Evolutionary conservation across 2,888 invertebrate species (phyloP), one percentile per base, ranked within the genome.

Genomic region (Thymelicus sylvestris): DNA sequence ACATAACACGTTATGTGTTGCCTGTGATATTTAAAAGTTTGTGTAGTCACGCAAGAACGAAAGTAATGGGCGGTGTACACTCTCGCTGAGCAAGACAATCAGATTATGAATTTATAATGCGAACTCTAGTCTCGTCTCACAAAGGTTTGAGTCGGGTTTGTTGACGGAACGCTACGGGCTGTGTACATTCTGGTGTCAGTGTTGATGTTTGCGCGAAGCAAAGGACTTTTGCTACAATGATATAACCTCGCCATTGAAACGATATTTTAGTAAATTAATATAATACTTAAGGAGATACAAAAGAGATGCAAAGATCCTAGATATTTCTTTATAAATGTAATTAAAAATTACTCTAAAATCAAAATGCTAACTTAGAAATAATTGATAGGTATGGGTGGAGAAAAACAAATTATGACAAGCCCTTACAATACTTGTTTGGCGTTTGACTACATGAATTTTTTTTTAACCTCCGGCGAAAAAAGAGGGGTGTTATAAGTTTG

Each of bases 111-210:
- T 67, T 48, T 67, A 62, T 67, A 61, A 70, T 70, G 52, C 60
- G 64, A 60, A 60, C 70, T 60, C 65, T 52, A 70, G 59, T 65
- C 50, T 65, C 57, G 65, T 44, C 65, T 65, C 65, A 52, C 65
- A 65, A 70, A 65, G 70, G 70, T 65, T 63, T 65, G 60, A 65
- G 70, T 60, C 65, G 70, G 70, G 70, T 70, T 65, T 66, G 65
- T 70, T 70, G 65, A 70, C 70, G 65, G 13, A 50, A 15, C 60
- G 70, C 65, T 70, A 13, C 70, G 60, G 70, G 70, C 65, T 65
- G 70, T 70, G 60, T 70, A 60, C 65, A 61, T 61, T 70, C 44
- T 70, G 70, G 70, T 70, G 65, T 70, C 70, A 70, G 52, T 70
- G 70, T 70, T 70, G 70, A 70, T 61, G 65, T 70, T 65, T 70